Percentiles rank a stretch among this genome's conserved stretches.
Conservation (phyloP, 2,797 vertebrate species). For the Arctocebus calabarensis region DNA sequence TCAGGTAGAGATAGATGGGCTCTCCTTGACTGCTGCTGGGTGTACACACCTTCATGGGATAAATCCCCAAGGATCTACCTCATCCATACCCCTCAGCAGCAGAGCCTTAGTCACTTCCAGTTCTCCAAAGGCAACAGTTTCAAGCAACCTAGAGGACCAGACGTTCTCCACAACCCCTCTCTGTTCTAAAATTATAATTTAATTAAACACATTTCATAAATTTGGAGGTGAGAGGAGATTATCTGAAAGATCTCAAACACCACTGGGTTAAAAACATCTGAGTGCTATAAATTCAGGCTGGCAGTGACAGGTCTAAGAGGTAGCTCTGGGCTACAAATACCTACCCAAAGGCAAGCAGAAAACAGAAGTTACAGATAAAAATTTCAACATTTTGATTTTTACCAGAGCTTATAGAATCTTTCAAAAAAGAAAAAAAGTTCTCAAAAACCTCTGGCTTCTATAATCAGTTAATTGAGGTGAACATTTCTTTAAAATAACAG, state of each 20-base stretch:
- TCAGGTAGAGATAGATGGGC: neutral
- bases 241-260: slow-evolving; percentile 15
- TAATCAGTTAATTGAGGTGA: neutral
- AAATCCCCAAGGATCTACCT: neutral
- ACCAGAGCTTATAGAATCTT: neutral
- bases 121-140: neutral
- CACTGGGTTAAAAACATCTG: neutral
- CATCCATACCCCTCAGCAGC: neutral
- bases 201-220: neutral
- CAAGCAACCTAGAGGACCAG: neutral
- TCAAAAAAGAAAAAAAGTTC: neutral
- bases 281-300: neutral
- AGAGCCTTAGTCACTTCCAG: neutral
- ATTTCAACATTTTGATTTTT: slow-evolving; percentile 43
- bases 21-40: neutral
- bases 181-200: neutral
- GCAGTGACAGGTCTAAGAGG: neutral
- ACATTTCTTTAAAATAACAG: slow-evolving; percentile 40
- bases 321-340: neutral
- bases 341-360: neutral
- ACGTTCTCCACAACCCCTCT: neutral
- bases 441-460: slow-evolving; percentile 35
- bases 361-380: slow-evolving; percentile 45
- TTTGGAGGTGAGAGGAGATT: neutral
- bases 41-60: neutral